Conservation (phyloP, 2,888 invertebrate genomes). For the Parthenolecanium corni region DNA sequence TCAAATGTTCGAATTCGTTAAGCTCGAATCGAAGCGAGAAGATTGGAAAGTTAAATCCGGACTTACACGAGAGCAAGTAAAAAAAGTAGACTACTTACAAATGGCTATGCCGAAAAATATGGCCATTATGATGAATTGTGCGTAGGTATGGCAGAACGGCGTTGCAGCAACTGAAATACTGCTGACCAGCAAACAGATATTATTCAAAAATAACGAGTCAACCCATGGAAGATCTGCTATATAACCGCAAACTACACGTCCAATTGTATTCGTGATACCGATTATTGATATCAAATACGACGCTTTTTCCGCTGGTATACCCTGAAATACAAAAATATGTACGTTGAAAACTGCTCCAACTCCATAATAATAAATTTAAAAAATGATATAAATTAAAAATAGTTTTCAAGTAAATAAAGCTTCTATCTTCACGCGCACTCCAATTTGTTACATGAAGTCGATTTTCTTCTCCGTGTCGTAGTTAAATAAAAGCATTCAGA, state of each 20-base stretch:
- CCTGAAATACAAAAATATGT: conserved; percentile 45
- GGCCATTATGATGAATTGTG: conserved; percentile 64
- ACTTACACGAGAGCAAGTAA: too few relatives aligned
- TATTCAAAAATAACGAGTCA: conserved; percentile 84
- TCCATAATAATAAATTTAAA: background rate
- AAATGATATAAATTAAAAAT: too few relatives aligned
- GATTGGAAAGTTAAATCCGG: too few relatives aligned
- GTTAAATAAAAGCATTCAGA: too few relatives aligned
- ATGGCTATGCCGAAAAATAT: conserved; percentile 85
- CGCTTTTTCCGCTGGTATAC: conserved; percentile 57
- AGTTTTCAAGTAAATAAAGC: background rate
- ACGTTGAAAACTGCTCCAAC: too few relatives aligned
- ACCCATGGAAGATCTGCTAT: conserved; percentile 85
- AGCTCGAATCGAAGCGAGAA: too few relatives aligned
- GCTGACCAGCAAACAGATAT: conserved; percentile 78
- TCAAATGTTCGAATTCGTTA: too few relatives aligned
- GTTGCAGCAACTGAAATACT: conserved; percentile 72
- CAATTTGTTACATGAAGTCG: too few relatives aligned
- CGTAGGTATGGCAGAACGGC: conserved; percentile 70
- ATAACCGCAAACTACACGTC: conserved; percentile 78
- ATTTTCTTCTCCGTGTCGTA: too few relatives aligned
- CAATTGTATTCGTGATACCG: conserved; percentile 88
- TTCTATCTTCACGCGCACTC: too few relatives aligned
- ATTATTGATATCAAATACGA: conserved; percentile 69
- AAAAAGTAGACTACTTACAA: too few relatives aligned